A percentile compares a stretch with the other conserved stretches of the same genome.
phyloP scores from a whole-genome alignment of 2,888 invertebrate genomes.

The Thumatha senex region DNA sequence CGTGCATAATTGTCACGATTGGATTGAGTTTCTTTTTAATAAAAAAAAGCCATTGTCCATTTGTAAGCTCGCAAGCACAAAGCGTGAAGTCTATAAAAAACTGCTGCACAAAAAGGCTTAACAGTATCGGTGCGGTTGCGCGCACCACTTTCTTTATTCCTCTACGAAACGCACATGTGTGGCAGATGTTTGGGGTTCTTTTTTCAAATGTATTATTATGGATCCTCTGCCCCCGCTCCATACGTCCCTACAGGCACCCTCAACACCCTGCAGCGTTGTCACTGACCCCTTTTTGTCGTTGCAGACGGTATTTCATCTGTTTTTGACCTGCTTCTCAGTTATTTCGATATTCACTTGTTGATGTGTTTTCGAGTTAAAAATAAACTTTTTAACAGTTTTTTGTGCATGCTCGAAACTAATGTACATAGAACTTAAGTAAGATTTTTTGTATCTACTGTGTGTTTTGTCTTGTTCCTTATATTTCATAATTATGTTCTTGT shows the following conservation, averaged over 20 bases:
- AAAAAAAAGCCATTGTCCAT: slow-evolving; percentile 70
- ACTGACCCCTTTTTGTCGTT: slow-evolving; percentile 74
- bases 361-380: slow-evolving; percentile 22
- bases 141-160: slow-evolving; percentile 76
- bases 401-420: slow-evolving; percentile 11
- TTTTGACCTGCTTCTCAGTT: slow-evolving; percentile 66
- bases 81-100: slow-evolving; percentile 77
- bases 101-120: slow-evolving; percentile 68
- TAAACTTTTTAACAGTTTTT: slow-evolving; percentile 18
- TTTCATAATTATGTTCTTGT: slow-evolving; percentile 1
- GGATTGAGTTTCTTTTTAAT: slow-evolving; percentile 73
- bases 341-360: slow-evolving; percentile 38
- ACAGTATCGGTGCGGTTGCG: slow-evolving; percentile 65
- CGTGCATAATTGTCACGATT: slow-evolving; percentile 50
- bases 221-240: slow-evolving; percentile 55
- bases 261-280: slow-evolving; percentile 70
- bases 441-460: slow-evolving; percentile 14
- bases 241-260: slow-evolving; percentile 21
- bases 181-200: slow-evolving; percentile 79
- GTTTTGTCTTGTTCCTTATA: slow-evolving; percentile 16
- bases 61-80: slow-evolving; percentile 72
- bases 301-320: slow-evolving; percentile 56
- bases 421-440: slow-evolving; percentile 8
- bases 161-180: slow-evolving; percentile 75
- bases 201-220: slow-evolving; percentile 76